Evolutionary conservation across 2,888 invertebrate genomes (phyloP).

Genomic region (Drosophila colorata): DNA sequence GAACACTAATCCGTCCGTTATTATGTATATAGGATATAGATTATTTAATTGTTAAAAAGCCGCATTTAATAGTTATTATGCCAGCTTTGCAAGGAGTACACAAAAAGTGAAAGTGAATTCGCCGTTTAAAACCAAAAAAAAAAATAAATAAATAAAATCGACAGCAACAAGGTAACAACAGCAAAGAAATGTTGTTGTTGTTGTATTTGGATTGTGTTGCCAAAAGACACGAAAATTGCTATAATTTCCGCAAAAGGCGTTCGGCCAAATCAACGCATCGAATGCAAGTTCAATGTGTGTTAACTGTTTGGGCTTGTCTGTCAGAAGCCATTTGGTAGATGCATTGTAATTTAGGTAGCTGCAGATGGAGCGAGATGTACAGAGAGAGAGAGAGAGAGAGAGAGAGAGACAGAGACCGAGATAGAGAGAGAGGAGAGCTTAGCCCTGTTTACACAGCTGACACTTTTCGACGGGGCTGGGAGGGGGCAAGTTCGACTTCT

Average conservation of each 20-base stretch:
- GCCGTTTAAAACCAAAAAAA: constrained; percentile 18
- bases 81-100: constrained; percentile 17
- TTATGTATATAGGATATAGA: background rate
- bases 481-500: constrained; percentile 57
- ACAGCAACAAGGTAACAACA: constrained; percentile 14
- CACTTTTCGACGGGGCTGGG: constrained; percentile 54
- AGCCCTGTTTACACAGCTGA: constrained; percentile 79
- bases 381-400: constrained; percentile 10
- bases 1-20: too few species aligned
- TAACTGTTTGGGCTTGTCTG: constrained; percentile 23
- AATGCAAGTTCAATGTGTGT: constrained; percentile 56
- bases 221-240: constrained; percentile 70
- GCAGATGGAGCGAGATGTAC: background rate
- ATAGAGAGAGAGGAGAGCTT: constrained; percentile 26
- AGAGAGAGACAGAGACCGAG: constrained; percentile 3
- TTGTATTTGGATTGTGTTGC: constrained; percentile 41
- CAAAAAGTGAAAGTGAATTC: constrained; percentile 55
- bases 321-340: constrained; percentile 35
- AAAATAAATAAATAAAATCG: constrained; percentile 11
- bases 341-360: constrained; percentile 3
- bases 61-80: constrained; percentile 27
- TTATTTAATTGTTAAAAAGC: constrained; percentile 7
- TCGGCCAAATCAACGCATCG: constrained; percentile 56
- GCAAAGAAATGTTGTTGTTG: constrained; percentile 1
- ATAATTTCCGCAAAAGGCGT: constrained; percentile 76